Base-by-base conservation (phyloP, 2,113 vertebrate species). In the Caranx ignobilis region DNA sequence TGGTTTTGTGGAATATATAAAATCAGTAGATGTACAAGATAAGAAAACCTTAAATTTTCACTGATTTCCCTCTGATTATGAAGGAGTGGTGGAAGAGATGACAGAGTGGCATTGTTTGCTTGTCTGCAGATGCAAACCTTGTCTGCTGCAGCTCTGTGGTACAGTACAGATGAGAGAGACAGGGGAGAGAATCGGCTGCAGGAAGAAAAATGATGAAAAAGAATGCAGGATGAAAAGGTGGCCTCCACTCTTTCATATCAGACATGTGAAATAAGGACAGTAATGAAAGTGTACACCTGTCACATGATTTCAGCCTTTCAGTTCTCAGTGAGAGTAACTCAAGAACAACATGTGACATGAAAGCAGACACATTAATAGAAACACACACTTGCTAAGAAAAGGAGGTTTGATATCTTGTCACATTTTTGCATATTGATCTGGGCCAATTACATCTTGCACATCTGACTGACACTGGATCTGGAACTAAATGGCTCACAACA, bases 171-270 rank as follows among this genome's bases (percentile, higher is more conserved):
- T 80, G 73, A 87, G 83, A 78, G 71, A 61, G 75, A 68, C 45
- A 34, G 61, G 26, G 64, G 35, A 54, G 41, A 77, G 39, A 71
- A 62, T 61, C 39, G 9, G 37, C 78, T 70, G 74, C 60, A 37
- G 68, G 56, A 71, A 55, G 66, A 71, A 71, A 66, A 37, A 83
- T 79, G 64, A 88, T 88, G 43, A 88, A 81, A 89, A 86, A 68
- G 59, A 83, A 79, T 83, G 34, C 37, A 63, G 50, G 66, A 80
- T 87, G 82, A 83, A 87, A 86, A 84, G 69, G 41, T 37, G 71
- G 47, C 82, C 56, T 62, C n/a, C 48, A 57, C 34, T 77, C 5
- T 3, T 77, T 83, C 79, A 21, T 59, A 50, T 76, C 52, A 69
- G 37, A 79, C 18, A 39, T 47, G 45, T 84, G 62, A 63, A 72